A percentile compares a stretch with the other conserved stretches of the same genome.
These are phyloP conservation scores for Artemia sp. DNA, from an alignment of 2,888 invertebrate species.

Conservation along the genomic window DNA sequence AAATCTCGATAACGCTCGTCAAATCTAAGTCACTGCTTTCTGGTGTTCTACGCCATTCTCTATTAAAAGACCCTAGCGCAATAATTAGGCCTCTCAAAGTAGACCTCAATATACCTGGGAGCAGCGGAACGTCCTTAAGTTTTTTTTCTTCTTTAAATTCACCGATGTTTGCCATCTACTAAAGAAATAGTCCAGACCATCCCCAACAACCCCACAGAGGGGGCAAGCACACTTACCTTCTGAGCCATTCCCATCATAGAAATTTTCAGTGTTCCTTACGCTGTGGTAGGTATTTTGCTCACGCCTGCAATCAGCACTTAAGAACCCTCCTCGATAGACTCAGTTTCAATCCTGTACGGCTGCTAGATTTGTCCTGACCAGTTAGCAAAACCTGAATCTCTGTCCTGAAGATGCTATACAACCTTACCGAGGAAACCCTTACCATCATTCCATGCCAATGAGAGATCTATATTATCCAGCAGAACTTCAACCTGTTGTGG, in stretches of 20 bases:
- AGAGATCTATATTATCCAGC: neutral
- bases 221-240: too few relatives aligned
- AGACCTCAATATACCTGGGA: too few relatives aligned
- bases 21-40: neutral
- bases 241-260: too few relatives aligned
- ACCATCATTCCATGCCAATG: constrained; percentile 4
- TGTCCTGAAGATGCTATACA: neutral
- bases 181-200: too few relatives aligned
- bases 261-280: too few relatives aligned
- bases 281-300: neutral
- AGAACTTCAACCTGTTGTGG: neutral
- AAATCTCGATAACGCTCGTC: neutral
- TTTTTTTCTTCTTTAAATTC: too few relatives aligned
- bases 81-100: too few relatives aligned
- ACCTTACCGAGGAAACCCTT: neutral
- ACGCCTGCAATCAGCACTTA: neutral
- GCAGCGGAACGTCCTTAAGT: too few relatives aligned
- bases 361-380: neutral
- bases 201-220: too few relatives aligned
- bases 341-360: neutral
- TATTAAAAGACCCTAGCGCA: neutral
- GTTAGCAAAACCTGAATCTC: constrained; percentile 6
- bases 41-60: neutral
- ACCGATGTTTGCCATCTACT: too few relatives aligned
- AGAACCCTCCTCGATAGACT: neutral